phyloP scores from a whole-genome alignment of 1,140 invertebrate genomes.

The Oryzaephilus surinamensis region DNA sequence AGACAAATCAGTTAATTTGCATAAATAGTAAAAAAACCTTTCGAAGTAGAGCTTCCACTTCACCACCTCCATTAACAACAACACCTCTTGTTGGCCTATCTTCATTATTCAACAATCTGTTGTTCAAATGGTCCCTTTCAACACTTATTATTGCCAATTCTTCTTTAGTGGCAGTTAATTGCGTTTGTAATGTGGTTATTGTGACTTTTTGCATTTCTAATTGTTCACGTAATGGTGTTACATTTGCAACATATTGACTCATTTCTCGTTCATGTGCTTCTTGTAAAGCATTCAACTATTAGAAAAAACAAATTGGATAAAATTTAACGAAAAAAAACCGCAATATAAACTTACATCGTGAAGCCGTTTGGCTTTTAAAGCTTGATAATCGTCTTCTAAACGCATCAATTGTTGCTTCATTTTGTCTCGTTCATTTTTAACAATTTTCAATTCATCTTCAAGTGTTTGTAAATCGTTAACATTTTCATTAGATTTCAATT shows the following conservation, averaged over 20 bases:
- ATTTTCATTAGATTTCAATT: too few relatives aligned
- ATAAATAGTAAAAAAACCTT: conserved; percentile 12
- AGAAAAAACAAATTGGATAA: conserved; percentile 9
- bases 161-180: conserved; percentile 43
- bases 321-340: not conserved
- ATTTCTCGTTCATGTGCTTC: conserved; percentile 67
- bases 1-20: too few relatives aligned
- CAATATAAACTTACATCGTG: conserved; percentile 52
- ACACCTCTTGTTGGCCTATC: not conserved
- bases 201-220: conserved; percentile 43
- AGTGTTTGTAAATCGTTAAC: too few relatives aligned
- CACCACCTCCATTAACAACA: conserved; percentile 6
- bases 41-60: conserved; percentile 15
- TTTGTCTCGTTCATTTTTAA: conserved; percentile 50
- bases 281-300: conserved; percentile 60
- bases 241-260: conserved; percentile 45
- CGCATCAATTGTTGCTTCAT: conserved; percentile 38
- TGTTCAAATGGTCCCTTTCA: conserved; percentile 48
- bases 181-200: conserved; percentile 43
- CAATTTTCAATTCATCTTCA: conserved; percentile 44
- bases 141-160: conserved; percentile 43
- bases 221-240: conserved; percentile 44
- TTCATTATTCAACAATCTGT: conserved; percentile 22
- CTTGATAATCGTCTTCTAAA: conserved; percentile 51
- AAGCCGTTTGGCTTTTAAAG: conserved; percentile 60